Percentiles rank a stretch among this genome's conserved stretches.
phyloP scores from a whole-genome alignment of 2,797 vertebrate genomes.

The Champsocephalus gunnari region DNA sequence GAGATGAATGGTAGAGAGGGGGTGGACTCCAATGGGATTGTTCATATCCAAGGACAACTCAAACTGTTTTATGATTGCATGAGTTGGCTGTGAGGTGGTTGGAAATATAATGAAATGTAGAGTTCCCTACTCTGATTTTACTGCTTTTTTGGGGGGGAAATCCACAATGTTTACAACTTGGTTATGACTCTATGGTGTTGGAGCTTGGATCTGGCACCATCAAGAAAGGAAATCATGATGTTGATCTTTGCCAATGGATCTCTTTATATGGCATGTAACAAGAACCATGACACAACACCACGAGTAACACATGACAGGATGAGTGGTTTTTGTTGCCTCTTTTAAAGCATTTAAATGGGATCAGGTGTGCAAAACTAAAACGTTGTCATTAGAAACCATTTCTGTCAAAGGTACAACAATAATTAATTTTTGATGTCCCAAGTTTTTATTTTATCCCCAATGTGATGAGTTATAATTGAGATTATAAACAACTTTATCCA shows the following conservation, averaged over 20 bases:
- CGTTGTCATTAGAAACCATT: not conserved
- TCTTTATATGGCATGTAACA: too few relatives aligned
- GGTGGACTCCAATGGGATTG: not conserved
- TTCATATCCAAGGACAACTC: not conserved
- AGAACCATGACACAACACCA: too few relatives aligned
- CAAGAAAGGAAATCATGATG: too few relatives aligned
- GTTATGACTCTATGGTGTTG: not conserved
- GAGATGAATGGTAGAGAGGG: not conserved
- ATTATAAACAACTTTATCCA: constrained; percentile 16
- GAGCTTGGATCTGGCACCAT: too few relatives aligned
- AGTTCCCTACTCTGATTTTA: not conserved
- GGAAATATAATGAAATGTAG: not conserved
- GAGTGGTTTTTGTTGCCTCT: not conserved
- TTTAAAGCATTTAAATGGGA: not conserved
- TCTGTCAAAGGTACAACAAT: not conserved
- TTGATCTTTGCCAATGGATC: too few relatives aligned
- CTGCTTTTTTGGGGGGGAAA: not conserved
- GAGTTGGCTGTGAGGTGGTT: not conserved
- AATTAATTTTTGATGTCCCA: not conserved
- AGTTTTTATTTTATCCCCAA: not conserved
- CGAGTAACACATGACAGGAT: too few relatives aligned
- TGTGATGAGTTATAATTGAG: not conserved
- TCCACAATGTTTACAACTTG: not conserved
- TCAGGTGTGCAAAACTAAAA: not conserved
- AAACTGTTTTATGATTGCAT: not conserved